A percentile compares a stretch with the other conserved stretches of the same genome.
Evolutionary conservation across 2,888 invertebrate genomes (phyloP).

Genomic region (Acanthacorydalis orientalis): DNA sequence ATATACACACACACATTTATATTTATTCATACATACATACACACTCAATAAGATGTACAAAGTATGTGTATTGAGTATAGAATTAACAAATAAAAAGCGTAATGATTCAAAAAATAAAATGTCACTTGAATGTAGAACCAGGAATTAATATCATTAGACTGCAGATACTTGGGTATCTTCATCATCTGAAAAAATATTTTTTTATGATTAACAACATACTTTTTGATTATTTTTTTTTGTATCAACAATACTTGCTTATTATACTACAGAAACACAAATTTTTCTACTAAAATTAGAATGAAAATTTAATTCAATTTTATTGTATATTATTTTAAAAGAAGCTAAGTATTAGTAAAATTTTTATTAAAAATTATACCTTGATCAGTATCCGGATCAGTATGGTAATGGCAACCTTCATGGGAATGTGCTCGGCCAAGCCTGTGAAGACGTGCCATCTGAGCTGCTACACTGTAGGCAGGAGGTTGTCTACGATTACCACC

Average conservation of each 20-base stretch:
- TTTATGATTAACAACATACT: not conserved
- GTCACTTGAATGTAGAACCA: no score
- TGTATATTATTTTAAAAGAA: not conserved
- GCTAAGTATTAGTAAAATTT: not conserved
- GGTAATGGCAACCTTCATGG: constrained; percentile 67
- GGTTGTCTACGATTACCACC: constrained; percentile 42
- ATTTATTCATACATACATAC: no score
- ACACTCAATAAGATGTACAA: no score
- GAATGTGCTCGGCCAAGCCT: constrained; percentile 70
- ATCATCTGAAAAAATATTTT: constrained; percentile 35
- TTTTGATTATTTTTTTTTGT: not conserved
- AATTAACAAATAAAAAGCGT: no score
- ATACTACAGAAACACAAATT: not conserved
- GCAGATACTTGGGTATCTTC: constrained; percentile 50
- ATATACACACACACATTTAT: no score
- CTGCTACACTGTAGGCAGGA: constrained; percentile 70
- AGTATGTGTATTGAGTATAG: no score
- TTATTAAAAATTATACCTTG: constrained; percentile 20
- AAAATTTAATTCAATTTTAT: no score
- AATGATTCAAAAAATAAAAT: no score
- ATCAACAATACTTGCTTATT: not conserved
- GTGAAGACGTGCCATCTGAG: constrained; percentile 71
- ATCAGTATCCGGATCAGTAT: constrained; percentile 31
- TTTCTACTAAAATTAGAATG: not conserved
- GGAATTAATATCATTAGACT: constrained; percentile 21